Percentiles rank a stretch among this genome's conserved stretches.
Evolutionary conservation across 2,113 vertebrate genomes (phyloP).

Genomic region (Apaloderma vittatum): DNA sequence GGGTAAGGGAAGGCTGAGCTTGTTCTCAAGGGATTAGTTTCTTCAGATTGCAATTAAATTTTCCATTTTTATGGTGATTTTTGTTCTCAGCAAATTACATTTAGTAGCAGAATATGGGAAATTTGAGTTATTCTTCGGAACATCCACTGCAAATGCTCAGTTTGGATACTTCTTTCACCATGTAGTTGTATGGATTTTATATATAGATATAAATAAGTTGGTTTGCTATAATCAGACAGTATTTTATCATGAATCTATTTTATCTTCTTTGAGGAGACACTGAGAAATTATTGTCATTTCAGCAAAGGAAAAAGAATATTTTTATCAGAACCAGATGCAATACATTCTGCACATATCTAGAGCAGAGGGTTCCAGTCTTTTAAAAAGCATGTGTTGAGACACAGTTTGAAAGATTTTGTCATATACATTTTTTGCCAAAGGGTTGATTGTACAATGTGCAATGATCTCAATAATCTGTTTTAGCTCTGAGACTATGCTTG

Average conservation of each 20-base stretch:
- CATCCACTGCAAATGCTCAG: background rate
- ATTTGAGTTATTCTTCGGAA: background rate
- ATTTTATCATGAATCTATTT: background rate
- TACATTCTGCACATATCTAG: background rate
- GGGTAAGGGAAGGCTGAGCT: slow-evolving; percentile 71
- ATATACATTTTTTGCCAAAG: background rate
- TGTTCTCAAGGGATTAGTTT: background rate
- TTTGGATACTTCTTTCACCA: background rate
- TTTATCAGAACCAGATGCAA: background rate
- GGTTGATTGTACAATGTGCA: background rate
- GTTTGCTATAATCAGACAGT: background rate
- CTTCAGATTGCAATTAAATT: background rate
- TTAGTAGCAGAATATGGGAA: background rate
- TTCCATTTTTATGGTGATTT: background rate
- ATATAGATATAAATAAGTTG: background rate
- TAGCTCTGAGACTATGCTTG: background rate
- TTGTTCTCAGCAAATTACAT: background rate
- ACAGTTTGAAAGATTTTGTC: background rate
- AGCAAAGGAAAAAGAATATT: background rate
- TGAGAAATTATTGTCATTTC: background rate
- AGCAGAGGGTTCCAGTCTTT: background rate
- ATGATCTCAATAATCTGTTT: background rate
- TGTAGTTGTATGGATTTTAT: background rate
- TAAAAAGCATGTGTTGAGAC: background rate
- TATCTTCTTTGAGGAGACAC: background rate